phyloP scores from a whole-genome alignment of 2,113 vertebrate species.

The Centropristis striata region DNA sequence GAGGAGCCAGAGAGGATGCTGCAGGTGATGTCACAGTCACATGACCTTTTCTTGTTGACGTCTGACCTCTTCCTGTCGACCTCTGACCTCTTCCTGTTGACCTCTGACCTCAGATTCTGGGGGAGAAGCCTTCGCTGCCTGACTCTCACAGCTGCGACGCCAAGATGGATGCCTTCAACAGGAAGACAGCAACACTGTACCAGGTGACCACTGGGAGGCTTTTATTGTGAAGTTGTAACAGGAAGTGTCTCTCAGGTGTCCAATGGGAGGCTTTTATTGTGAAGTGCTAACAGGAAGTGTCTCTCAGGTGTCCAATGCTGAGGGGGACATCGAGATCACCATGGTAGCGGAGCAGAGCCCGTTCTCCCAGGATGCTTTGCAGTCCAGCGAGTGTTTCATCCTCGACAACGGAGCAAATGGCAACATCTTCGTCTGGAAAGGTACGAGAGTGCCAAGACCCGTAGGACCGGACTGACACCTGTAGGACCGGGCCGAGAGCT shows the following conservation, averaged over 20 bases:
- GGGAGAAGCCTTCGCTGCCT: constrained; percentile 87
- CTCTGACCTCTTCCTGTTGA: background rate
- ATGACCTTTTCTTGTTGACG: background rate
- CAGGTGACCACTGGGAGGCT: constrained; percentile 80
- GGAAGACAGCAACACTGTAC: constrained; percentile 89
- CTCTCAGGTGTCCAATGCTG: constrained; percentile 87
- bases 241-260: constrained; percentile 80
- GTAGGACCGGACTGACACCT: background rate
- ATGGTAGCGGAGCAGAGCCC: constrained; percentile 89
- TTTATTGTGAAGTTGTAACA: background rate
- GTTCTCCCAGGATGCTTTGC: constrained; percentile 88
- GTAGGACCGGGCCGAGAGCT: no score
- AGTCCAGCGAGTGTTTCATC: constrained; percentile 90
- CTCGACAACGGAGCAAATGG: constrained; percentile 50
- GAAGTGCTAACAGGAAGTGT: background rate
- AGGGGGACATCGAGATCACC: constrained; percentile 84
- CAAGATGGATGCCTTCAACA: constrained; percentile 83
- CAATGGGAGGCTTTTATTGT: background rate
- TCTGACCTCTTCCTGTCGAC: background rate
- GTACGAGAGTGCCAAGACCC: no score
- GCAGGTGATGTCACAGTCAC: constrained; percentile 74
- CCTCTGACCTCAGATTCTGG: constrained; percentile 84
- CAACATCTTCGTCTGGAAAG: constrained; percentile 69
- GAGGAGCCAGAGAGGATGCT: constrained; percentile 86
- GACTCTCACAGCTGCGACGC: constrained; percentile 71